These are phyloP conservation scores for Ploceus nigricollis DNA, from an alignment of 2,113 vertebrate species.

Conservation along the genomic window DNA sequence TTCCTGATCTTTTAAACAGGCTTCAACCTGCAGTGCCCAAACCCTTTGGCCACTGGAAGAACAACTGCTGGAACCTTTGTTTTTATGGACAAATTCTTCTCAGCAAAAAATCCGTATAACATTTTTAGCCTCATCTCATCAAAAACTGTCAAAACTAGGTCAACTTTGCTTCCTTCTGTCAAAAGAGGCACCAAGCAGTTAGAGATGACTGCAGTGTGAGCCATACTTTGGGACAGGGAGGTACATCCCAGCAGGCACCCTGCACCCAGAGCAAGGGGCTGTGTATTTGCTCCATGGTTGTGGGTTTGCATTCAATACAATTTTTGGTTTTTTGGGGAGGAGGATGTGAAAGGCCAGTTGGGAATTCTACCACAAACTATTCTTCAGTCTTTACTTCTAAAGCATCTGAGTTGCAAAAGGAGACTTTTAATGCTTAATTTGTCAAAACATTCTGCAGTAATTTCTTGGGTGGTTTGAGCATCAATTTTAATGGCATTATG, in stretches of 20 bases:
- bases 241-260: neutral
- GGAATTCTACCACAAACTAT: neutral
- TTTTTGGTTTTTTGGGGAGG: neutral
- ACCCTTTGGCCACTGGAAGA: neutral
- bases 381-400: neutral
- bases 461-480: neutral
- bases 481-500: conserved; percentile 14
- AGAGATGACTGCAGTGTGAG: neutral
- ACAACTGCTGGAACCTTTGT: neutral
- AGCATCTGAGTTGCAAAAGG: neutral
- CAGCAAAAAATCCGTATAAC: neutral
- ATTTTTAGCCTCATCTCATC: neutral
- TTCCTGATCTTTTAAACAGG: neutral
- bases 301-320: neutral
- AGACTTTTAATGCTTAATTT: neutral
- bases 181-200: neutral
- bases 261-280: neutral
- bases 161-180: neutral
- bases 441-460: neutral
- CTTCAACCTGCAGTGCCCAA: neutral
- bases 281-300: neutral
- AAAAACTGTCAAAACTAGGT: conserved; percentile 29
- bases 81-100: neutral
- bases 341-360: neutral
- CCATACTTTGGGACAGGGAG: neutral